These are phyloP conservation scores for Ceuthmochares aereus DNA, from an alignment of 2,113 vertebrate species.

Conservation along the genomic window DNA sequence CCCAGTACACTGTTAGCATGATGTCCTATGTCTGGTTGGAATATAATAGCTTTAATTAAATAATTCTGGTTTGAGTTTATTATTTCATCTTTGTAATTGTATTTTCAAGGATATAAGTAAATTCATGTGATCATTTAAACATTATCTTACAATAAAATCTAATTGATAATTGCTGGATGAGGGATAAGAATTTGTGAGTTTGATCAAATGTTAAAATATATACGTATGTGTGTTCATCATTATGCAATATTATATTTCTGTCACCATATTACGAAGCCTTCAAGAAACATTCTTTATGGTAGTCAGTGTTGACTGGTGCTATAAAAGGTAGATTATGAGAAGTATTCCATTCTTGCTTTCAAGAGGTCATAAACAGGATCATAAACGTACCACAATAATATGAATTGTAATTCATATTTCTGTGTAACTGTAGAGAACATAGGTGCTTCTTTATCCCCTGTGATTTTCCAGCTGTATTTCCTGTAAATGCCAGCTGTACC, in stretches of 20 bases:
- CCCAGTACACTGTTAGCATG: neutral
- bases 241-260: neutral
- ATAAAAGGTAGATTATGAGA: neutral
- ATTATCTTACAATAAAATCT: neutral
- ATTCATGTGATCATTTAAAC: neutral
- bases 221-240: neutral
- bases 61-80: constrained; percentile 7
- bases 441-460: constrained; percentile 19
- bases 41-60: neutral
- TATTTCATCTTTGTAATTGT: neutral
- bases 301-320: neutral
- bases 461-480: constrained; percentile 36
- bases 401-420: constrained; percentile 25
- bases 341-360: neutral
- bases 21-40: neutral
- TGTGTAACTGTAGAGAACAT: constrained; percentile 18
- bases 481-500: constrained; percentile 16
- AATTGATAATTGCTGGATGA: neutral
- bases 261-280: neutral
- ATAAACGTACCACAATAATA: neutral
- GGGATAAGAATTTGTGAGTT: neutral
- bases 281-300: neutral
- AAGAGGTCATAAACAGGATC: neutral
- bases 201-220: neutral
- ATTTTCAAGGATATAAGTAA: constrained; percentile 29